Conservation (phyloP, 2,888 invertebrate genomes). For the Zeuzera pyrina region DNA sequence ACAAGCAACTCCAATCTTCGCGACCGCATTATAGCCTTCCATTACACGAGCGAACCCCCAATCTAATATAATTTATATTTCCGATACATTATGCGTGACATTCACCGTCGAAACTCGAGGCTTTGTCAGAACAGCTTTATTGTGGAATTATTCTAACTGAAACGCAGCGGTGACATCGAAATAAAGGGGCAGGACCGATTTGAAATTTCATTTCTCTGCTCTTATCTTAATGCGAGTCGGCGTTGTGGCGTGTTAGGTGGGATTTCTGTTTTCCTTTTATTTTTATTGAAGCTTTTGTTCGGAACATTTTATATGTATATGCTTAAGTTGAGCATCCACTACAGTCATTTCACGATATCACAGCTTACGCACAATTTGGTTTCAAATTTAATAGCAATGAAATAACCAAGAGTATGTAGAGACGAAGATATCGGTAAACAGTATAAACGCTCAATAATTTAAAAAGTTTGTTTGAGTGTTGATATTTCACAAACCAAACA, state of each 20-base stretch:
- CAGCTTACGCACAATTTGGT: too few relatives aligned
- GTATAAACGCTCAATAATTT: too few relatives aligned
- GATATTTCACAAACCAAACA: too few relatives aligned
- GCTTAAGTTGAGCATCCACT: too few relatives aligned
- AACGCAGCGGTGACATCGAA: slow-evolving; percentile 32
- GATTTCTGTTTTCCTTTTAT: slow-evolving; percentile 23
- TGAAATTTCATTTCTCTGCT: slow-evolving; percentile 38
- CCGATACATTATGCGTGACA: slow-evolving; percentile 49
- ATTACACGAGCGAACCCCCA: slow-evolving; percentile 39
- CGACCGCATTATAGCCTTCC: slow-evolving; percentile 22
- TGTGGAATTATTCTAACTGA: slow-evolving; percentile 32
- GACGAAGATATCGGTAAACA: too few relatives aligned
- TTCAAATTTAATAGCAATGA: too few relatives aligned
- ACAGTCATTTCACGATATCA: too few relatives aligned
- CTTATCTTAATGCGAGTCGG: slow-evolving; percentile 40
- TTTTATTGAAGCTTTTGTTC: slow-evolving; percentile 22
- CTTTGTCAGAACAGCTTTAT: slow-evolving; percentile 40
- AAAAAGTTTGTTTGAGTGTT: too few relatives aligned
- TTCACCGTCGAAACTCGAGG: slow-evolving; percentile 29
- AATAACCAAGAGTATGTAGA: too few relatives aligned
- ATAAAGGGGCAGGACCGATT: slow-evolving; percentile 35
- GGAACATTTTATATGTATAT: background rate
- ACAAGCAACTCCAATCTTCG: slow-evolving; percentile 24
- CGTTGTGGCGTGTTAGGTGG: slow-evolving; percentile 25
- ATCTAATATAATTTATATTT: slow-evolving; percentile 58